A percentile compares a stretch with the other conserved stretches of the same genome.
Evolutionary conservation across 2,888 invertebrate species (phyloP).

Genomic region (Dyspetes luteomarginatus): DNA sequence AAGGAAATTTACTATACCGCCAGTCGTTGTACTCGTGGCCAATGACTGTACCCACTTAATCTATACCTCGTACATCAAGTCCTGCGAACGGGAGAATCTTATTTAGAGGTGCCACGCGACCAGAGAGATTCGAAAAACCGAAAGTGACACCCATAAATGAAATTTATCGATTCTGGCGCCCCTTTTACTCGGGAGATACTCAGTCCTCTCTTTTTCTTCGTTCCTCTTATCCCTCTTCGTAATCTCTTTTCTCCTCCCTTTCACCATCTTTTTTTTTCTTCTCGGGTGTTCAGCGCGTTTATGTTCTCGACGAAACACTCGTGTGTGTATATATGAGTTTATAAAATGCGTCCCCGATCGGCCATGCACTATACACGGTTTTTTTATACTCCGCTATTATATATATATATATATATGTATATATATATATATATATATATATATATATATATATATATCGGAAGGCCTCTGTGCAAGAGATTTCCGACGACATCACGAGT

Average conservation of each 20-base stretch:
- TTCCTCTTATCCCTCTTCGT: conserved; percentile 4
- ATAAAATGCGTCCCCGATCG: conserved; percentile 30
- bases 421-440: neutral
- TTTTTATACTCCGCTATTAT: neutral
- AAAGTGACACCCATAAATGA: conserved; percentile 50
- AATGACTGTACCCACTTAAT: neutral
- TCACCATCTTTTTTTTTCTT: neutral
- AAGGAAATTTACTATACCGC: neutral
- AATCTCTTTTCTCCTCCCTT: conserved; percentile 8
- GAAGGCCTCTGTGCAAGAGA: conserved; percentile 3
- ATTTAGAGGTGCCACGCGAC: conserved; percentile 56
- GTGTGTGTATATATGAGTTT: neutral
- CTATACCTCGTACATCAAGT: conserved; percentile 25
- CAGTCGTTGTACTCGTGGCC: neutral
- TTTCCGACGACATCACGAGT: conserved; percentile 36
- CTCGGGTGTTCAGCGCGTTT: conserved; percentile 5
- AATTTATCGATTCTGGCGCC: conserved; percentile 53
- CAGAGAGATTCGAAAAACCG: conserved; percentile 42
- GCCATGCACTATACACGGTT: neutral
- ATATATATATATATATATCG: neutral
- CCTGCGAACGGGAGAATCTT: conserved; percentile 2
- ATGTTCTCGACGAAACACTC: conserved; percentile 4
- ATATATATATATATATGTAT: neutral
- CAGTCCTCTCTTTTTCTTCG: conserved; percentile 22
- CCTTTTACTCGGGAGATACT: conserved; percentile 9